A percentile compares a stretch with the other conserved stretches of the same genome.
These are phyloP conservation scores for Calephelis nemesis DNA, from an alignment of 1,140 invertebrate genomes.

Conservation along the genomic window DNA sequence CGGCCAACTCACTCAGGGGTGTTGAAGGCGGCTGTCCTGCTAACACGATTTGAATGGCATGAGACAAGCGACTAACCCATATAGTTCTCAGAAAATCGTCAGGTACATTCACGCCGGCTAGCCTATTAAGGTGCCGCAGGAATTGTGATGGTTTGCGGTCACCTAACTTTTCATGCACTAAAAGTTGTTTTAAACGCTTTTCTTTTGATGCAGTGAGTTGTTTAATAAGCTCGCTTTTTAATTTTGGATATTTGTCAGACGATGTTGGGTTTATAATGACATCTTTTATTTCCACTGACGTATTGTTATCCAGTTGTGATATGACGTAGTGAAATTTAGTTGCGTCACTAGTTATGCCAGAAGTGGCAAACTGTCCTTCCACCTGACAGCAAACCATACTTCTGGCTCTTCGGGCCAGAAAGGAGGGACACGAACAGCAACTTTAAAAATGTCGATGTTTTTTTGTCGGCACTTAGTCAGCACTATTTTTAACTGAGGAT, in stretches of 20 bases:
- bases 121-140: neutral
- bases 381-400: neutral
- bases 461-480: neutral
- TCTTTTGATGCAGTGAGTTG: neutral
- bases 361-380: neutral
- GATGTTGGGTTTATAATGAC: neutral
- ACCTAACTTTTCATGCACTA: neutral
- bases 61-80: constrained; percentile 15
- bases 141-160: neutral
- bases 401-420: neutral
- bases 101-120: neutral
- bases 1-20: constrained; percentile 4
- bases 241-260: neutral
- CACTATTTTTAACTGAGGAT: neutral
- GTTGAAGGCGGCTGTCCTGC: constrained; percentile 10
- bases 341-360: neutral
- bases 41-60: constrained; percentile 11
- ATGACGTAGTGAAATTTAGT: neutral
- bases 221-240: neutral
- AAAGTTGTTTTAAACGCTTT: neutral
- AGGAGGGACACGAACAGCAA: neutral
- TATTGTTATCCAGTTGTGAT: neutral
- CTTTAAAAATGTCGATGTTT: constrained; percentile 5
- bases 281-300: neutral
- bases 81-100: constrained; percentile 1